Evolutionary conservation across 1,140 invertebrate species (phyloP).

Genomic region (Diachasmimorpha longicaudata): DNA sequence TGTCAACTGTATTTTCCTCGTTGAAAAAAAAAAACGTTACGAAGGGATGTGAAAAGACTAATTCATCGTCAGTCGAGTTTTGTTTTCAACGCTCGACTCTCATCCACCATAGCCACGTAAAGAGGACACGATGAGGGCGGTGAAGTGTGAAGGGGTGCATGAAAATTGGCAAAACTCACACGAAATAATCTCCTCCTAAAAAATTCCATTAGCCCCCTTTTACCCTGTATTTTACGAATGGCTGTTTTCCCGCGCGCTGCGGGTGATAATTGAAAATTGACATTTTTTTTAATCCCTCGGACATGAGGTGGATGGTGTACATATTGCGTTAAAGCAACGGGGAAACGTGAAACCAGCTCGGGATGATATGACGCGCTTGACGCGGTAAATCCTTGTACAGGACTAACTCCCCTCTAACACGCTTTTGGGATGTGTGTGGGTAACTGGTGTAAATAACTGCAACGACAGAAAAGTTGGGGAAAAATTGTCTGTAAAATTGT

Average conservation of each 20-base stretch:
- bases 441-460: neutral
- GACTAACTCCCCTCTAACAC: conserved; percentile 1
- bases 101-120: neutral
- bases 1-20: neutral
- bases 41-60: conserved; percentile 6
- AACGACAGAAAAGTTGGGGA: neutral
- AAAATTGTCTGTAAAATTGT: neutral
- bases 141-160: neutral
- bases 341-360: neutral
- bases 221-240: conserved; percentile 10
- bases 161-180: conserved; percentile 37
- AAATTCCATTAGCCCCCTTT: conserved; percentile 53
- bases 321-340: neutral
- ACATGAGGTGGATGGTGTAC: neutral
- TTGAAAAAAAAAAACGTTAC: conserved; percentile 3
- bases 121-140: neutral
- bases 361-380: conserved; percentile 31
- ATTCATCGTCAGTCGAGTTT: conserved; percentile 20
- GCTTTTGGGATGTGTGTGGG: conserved; percentile 4
- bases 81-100: conserved; percentile 12
- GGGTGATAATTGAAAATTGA: conserved; percentile 52
- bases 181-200: conserved; percentile 49
- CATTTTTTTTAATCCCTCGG: conserved; percentile 40
- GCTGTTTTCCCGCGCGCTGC: neutral
- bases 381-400: conserved; percentile 40